Evolutionary conservation across 2,888 invertebrate genomes (phyloP), one percentile per base, ranked within the genome.

Genomic region (Pyrrhia umbra): DNA sequence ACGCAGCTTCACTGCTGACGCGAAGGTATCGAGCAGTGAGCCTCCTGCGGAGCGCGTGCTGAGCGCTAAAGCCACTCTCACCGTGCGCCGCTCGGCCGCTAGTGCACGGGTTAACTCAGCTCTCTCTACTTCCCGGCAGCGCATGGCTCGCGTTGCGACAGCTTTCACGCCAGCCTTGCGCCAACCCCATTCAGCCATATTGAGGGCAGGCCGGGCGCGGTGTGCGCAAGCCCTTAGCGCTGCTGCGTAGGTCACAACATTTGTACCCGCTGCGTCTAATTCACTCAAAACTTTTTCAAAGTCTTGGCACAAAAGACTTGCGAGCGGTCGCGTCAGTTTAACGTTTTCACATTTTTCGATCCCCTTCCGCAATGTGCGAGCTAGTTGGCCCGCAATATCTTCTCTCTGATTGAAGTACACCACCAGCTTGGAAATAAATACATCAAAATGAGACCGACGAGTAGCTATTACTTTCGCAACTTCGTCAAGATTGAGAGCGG

Each of bases 401-500:
- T 80, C 68, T 0, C 80, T 40, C 71, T 90, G 92, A 13, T 74
- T 75, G 65, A 92, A 93, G 66, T 90, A 93, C 49, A 91, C 34
- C 2, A 75, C 61, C 4, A 92, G 46, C 42, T 85, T 86, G 1
- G 78, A 79, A 0, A 89, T 57, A 67, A 90, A 93, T 4, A 61
- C 55, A 25, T 90, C 82, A 2, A 34, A 49, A 75, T 81, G 23
- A 2, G 84, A 61, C 21, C 78, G 65, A 18, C 39, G 27, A 1
- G 56, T 40, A 2, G 79, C 50, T 8, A 87, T 27, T 30, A 72
- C 42, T 3, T 83, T 61, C 6, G 86, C 76, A n/a, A 81, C 66
- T 9, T 77, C 70, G 0, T 84, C 81, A 2, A 68, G 40, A 6
- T 76, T 61, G 0, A 92, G 75, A 1, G 87, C 66, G 3, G 61